Base-by-base conservation (phyloP, 2,113 vertebrate species). In the Barnardius zonarius region DNA sequence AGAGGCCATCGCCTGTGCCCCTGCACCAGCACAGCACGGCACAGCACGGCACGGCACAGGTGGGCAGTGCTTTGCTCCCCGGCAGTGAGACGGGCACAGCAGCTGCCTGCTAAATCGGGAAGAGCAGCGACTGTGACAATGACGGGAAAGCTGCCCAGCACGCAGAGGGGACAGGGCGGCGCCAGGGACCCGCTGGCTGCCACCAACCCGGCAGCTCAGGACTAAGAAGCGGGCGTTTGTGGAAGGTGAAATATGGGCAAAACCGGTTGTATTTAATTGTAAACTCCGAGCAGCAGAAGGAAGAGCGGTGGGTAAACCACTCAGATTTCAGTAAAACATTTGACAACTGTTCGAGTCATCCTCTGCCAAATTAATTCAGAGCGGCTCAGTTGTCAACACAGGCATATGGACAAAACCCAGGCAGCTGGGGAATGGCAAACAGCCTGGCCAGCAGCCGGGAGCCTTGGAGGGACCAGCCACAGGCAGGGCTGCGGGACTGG, bases 321-420 rank as follows among this genome's bases (percentile, higher is more conserved):
- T 77, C 1, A 3, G 74, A 63, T 95, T 95, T 67, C 93, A 90
- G 75, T 84, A 83, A 96, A 96, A 96, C 96, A 95, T 94, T 96
- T 92, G 92, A 96, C 93, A 97, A 96, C 94, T 96, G 94, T 90
- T 96, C 75, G 51, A 63, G 54, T 8, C 72, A 69, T 24, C 59
- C 96, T 96, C 96, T 97, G 95, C 95, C 93, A 96, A 95, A 96
- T 92, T 68, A 94, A 96, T 75, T 94, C 95, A 73, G 87, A 86
- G 84, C 3, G 3, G 74, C 91, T 93, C 93, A 64, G 89, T 84
- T 92, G 74, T 95, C 91, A 92, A 72, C 89, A 92, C 37, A 75
- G 89, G 93, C 96, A 95, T 92, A 96, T 91, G 95, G 93, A 96
- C 91, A 83, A 62, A 88, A 73, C 68, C 44, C 89, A 83, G 86